Base-by-base conservation (phyloP, 2,888 invertebrate genomes). In the Coleophora flavipennella region DNA sequence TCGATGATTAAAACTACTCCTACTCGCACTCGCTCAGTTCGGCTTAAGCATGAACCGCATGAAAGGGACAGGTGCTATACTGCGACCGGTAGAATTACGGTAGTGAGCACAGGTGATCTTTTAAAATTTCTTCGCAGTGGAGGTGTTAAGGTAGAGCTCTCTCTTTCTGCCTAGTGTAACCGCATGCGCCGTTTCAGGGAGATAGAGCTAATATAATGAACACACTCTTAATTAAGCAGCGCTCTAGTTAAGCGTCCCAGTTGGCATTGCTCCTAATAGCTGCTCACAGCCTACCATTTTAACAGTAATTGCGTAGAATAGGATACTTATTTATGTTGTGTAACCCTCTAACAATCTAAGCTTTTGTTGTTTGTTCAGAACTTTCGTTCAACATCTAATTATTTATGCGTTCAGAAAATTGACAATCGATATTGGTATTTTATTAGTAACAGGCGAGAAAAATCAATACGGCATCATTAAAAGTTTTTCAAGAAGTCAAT, bases 21-120 rank as follows among this genome's bases (percentile, higher is more conserved):
- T 81, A 81, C 80, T 83, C 81, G 78, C 83, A 81, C 84, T 84
- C 83, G 70, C 75, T 74, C 69, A 72, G 67, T 74, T 81, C 77
- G 51, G 79, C 75, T 59, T 81, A 76, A 77, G 84, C 85, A 71
- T 85, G 72, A 77, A 79, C 65, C 60, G 78, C 67, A 76, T 62
- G 85, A 85, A 80, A 84, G 83, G 81, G 85, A 85, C 83, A 80
- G 84, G 79, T 81, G 83, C 76, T 75, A 20, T 20, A 20, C 68
- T 78, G 79, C 76, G 72, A 73, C 61, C 62, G 70, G 74, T 75
- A 74, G 72, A 79, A 83, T 85, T 83, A 80, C 84, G 71, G 85
- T 83, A 84, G 85, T 84, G 79, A 85, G 76, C 85, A 85, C 80
- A 81, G 81, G 80, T 84, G 85, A 85, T 81, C 85, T 84, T 85